phyloP scores from a whole-genome alignment of 1,140 invertebrate species.

The Pemphigus obesinymphae region DNA sequence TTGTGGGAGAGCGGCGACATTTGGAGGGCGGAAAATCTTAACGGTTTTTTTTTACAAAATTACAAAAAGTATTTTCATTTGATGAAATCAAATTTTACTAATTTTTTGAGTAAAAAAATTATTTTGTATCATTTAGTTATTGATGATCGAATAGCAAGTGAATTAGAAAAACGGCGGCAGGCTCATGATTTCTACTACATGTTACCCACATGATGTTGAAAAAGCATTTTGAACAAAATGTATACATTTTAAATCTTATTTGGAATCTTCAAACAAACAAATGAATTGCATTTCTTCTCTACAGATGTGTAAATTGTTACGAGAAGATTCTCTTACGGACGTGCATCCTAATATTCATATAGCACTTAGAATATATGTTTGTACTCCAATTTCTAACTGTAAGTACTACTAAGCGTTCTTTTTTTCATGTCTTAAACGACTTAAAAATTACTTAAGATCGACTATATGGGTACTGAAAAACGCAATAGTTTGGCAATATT shows the following conservation, averaged over 20 bases:
- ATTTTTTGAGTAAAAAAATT: too few species aligned
- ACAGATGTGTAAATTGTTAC: background rate
- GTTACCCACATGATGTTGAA: background rate
- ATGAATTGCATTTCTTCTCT: background rate
- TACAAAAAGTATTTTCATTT: too few species aligned
- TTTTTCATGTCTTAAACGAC: background rate
- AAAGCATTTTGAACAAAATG: background rate
- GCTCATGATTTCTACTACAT: background rate
- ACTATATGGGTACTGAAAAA: background rate
- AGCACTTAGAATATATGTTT: background rate
- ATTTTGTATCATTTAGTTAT: too few species aligned
- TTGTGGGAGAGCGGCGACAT: too few species aligned
- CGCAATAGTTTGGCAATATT: background rate
- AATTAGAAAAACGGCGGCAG: background rate
- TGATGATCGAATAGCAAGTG: background rate
- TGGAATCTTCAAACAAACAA: background rate
- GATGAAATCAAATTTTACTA: too few species aligned
- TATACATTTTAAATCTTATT: background rate
- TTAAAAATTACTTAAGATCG: background rate
- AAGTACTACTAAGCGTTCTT: background rate
- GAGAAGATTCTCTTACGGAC: background rate
- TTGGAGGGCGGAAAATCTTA: too few species aligned
- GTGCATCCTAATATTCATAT: too few species aligned
- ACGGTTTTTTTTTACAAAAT: too few species aligned
- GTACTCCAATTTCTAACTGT: background rate